A percentile compares a stretch with the other conserved stretches of the same genome.
phyloP scores from a whole-genome alignment of 2,797 vertebrate genomes.

The Halcyon leucocephala region DNA sequence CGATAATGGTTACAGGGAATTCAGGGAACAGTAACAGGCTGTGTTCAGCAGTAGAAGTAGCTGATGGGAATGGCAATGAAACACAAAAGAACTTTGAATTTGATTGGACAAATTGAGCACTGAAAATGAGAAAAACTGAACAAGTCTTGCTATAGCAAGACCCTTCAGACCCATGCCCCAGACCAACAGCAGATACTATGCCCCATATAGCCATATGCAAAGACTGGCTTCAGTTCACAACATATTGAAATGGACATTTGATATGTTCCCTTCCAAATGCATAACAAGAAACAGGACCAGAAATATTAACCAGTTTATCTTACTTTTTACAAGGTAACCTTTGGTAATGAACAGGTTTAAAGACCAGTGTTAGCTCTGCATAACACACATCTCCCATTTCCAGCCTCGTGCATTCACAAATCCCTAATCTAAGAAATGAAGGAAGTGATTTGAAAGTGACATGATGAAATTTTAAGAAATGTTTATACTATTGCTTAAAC shows the following conservation, averaged over 20 bases:
- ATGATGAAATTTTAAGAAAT: background rate
- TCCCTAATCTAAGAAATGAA: background rate
- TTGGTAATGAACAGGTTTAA: background rate
- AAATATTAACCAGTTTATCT: background rate
- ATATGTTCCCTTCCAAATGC: background rate
- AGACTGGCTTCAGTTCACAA: background rate
- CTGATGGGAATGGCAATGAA: background rate
- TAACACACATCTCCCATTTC: background rate
- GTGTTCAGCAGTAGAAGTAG: background rate
- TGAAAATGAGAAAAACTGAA: background rate
- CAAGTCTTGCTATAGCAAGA: background rate
- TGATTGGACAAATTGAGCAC: background rate
- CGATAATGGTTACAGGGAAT: background rate
- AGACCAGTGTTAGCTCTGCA: background rate
- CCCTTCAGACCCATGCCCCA: background rate
- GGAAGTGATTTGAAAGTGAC: background rate
- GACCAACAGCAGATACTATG: background rate
- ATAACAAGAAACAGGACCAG: background rate
- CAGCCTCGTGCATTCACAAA: background rate
- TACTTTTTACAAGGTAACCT: background rate
- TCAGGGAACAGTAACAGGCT: background rate
- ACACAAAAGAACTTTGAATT: background rate
- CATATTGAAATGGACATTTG: background rate
- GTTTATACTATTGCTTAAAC: background rate
- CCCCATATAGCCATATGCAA: background rate